Evolutionary conservation across 2,113 vertebrate species (phyloP).

Genomic region (Perca flavescens): DNA sequence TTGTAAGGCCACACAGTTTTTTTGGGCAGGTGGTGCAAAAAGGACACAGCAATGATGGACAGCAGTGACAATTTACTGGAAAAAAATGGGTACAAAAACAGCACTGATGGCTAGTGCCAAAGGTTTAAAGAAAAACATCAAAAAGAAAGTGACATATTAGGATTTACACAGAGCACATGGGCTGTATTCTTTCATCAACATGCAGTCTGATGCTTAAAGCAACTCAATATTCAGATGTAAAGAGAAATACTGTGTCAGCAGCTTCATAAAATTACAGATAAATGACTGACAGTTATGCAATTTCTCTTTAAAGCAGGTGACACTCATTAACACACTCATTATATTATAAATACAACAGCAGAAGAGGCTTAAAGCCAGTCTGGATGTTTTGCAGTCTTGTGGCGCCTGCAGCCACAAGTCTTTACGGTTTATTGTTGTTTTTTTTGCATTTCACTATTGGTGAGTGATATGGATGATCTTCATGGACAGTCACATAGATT

Average conservation of each 20-base stretch:
- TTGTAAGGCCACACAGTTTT: neutral
- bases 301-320: conserved; percentile 15
- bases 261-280: conserved; percentile 32
- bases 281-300: conserved; percentile 22
- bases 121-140: neutral
- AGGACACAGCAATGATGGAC: neutral
- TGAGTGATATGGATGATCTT: too few relatives aligned
- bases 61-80: neutral
- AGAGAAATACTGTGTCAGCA: conserved; percentile 33
- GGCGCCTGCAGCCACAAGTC: neutral
- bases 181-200: neutral
- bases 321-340: conserved; percentile 10
- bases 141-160: too few relatives aligned
- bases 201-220: neutral
- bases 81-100: conserved; percentile 4
- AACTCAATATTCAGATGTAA: neutral
- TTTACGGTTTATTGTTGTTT: neutral
- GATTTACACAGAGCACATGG: too few relatives aligned
- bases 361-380: neutral
- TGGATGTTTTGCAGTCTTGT: too few relatives aligned
- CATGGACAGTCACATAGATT: neutral
- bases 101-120: conserved; percentile 1
- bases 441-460: neutral
- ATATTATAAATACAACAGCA: neutral
- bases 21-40: neutral